These are phyloP conservation scores for Scopus umbretta DNA, from an alignment of 2,113 vertebrate species.

Conservation along the genomic window DNA sequence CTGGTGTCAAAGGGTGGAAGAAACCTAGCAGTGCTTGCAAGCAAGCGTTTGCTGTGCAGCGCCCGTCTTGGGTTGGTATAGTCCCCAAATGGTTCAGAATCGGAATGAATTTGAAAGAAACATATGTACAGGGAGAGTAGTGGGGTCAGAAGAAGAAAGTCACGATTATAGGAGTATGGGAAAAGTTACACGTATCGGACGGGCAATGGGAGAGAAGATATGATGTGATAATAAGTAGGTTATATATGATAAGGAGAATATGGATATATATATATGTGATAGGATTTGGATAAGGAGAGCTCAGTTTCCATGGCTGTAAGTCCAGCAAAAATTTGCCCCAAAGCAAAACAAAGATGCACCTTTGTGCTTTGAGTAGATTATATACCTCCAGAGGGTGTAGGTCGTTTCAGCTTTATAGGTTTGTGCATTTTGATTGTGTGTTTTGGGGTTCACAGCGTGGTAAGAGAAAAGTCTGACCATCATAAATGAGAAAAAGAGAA, in stretches of 20 bases:
- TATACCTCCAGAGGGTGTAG: background rate
- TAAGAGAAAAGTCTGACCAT: background rate
- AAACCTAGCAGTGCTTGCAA: no score
- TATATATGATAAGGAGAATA: no score
- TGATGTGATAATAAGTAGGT: background rate
- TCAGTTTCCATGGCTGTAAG: background rate
- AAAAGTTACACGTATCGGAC: background rate
- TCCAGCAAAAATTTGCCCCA: background rate
- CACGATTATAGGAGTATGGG: rapidly evolving
- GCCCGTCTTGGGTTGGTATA: rapidly evolving
- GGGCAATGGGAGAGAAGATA: background rate
- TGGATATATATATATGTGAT: no score
- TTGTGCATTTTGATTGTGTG: background rate
- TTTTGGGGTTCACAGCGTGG: background rate
- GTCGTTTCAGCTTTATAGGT: background rate
- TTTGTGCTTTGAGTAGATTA: background rate
- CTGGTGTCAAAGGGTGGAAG: background rate
- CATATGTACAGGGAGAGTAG: rapidly evolving
- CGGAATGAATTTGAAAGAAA: background rate
- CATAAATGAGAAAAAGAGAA: background rate
- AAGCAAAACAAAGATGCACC: background rate
- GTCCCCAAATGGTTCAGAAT: background rate
- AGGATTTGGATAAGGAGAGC: background rate
- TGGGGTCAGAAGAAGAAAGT: background rate
- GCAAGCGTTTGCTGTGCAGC: no score